These are phyloP conservation scores for Cichladusa arquata DNA, from an alignment of 2,113 vertebrate genomes.

Conservation along the genomic window DNA sequence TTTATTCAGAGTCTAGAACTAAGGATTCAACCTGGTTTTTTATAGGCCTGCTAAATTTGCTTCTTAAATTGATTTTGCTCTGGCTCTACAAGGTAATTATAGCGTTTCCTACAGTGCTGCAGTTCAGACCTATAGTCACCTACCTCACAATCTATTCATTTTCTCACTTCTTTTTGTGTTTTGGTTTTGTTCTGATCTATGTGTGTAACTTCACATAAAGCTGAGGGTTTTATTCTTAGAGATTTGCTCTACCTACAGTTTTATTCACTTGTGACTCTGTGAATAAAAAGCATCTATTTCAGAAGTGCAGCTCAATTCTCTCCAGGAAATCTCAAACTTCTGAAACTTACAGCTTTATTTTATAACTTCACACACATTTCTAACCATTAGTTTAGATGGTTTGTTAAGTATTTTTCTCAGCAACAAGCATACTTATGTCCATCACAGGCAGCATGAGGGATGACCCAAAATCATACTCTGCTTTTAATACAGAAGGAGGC, in stretches of 20 bases:
- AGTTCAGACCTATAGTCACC: neutral
- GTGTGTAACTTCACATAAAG: neutral
- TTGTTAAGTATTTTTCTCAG: slow-evolving; percentile 4
- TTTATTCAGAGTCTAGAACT: neutral
- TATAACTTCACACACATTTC: neutral
- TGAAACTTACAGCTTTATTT: neutral
- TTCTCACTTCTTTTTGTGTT: neutral
- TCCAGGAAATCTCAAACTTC: neutral
- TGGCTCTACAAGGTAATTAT: neutral
- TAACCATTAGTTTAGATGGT: neutral
- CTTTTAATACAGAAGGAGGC: neutral
- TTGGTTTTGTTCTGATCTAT: slow-evolving; percentile 3
- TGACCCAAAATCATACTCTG: neutral
- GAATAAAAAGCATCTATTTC: neutral
- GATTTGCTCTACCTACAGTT: neutral
- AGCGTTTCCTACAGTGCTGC: neutral
- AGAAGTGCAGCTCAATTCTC: neutral
- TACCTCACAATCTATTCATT: neutral
- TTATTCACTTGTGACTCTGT: neutral
- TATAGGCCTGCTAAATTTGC: neutral
- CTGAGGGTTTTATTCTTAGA: neutral
- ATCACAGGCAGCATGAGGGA: neutral
- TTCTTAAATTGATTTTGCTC: neutral
- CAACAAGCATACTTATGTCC: neutral
- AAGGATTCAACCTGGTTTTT: neutral